Conservation (phyloP, 92 coral and sea anemone genomes). For the Isaurus tuberculatus region DNA sequence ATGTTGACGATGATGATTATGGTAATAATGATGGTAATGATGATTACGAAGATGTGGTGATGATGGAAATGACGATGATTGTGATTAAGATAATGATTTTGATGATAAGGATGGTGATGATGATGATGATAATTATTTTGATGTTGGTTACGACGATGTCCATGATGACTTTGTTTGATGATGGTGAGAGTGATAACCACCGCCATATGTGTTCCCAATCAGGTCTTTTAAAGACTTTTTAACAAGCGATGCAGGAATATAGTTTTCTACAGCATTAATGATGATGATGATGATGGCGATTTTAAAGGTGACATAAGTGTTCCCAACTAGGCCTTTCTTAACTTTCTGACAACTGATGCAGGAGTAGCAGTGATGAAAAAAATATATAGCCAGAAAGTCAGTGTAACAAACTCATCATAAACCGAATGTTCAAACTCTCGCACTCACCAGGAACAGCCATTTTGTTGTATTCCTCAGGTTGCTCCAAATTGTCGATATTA, state of each 20-base stretch:
- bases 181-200: background rate
- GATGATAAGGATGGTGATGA: background rate
- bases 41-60: background rate
- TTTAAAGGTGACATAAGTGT: background rate
- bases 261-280: too few species aligned
- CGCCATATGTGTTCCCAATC: too few species aligned
- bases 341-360: too few species aligned
- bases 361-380: too few species aligned
- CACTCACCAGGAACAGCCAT: slow-evolving; percentile 91
- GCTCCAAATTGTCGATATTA: slow-evolving; percentile 81
- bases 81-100: background rate
- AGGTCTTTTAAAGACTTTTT: too few species aligned
- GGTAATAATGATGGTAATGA: background rate
- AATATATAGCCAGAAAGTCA: too few species aligned
- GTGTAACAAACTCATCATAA: background rate
- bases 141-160: background rate
- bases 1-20: background rate
- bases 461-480: slow-evolving; percentile 91
- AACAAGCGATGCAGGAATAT: too few species aligned
- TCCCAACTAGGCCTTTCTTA: too few species aligned
- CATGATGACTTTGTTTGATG: background rate
- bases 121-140: background rate
- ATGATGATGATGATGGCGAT: background rate
- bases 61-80: background rate
- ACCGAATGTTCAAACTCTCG: background rate